These are phyloP conservation scores for Rhabdomys pumilio DNA, from an alignment of 2,797 vertebrate species.

Conservation along the genomic window DNA sequence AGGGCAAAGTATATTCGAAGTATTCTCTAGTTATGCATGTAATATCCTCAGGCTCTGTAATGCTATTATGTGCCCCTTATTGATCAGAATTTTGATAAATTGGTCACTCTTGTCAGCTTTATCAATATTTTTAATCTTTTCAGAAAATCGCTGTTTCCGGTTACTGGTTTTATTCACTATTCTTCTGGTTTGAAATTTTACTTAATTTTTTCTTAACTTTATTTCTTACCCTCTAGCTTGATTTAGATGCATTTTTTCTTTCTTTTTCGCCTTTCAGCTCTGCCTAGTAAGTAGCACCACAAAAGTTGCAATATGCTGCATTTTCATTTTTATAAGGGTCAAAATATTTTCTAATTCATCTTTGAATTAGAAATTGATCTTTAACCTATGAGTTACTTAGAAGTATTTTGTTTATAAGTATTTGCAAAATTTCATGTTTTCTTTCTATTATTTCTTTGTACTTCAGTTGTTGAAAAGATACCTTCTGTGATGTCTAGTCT, in stretches of 20 bases:
- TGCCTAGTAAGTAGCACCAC: background rate
- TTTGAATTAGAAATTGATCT: background rate
- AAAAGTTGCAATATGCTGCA: background rate
- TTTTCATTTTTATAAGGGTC: background rate
- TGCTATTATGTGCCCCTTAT: background rate
- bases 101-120: background rate
- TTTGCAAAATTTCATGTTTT: background rate
- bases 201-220: background rate
- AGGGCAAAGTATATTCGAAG: background rate
- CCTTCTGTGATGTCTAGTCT: background rate
- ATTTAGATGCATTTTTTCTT: background rate
- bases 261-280: background rate
- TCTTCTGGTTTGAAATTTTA: background rate
- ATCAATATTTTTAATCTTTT: background rate
- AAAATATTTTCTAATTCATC: conserved; percentile 3
- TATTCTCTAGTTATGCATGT: background rate
- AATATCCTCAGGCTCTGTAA: background rate
- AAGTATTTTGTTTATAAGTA: background rate
- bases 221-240: background rate
- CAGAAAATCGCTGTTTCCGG: background rate
- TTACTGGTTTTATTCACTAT: background rate
- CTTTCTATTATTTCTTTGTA: background rate
- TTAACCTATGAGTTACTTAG: background rate
- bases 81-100: background rate
- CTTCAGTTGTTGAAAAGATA: background rate